Conservation (phyloP, 2,113 vertebrate species). For the Microtus ochrogaster region DNA sequence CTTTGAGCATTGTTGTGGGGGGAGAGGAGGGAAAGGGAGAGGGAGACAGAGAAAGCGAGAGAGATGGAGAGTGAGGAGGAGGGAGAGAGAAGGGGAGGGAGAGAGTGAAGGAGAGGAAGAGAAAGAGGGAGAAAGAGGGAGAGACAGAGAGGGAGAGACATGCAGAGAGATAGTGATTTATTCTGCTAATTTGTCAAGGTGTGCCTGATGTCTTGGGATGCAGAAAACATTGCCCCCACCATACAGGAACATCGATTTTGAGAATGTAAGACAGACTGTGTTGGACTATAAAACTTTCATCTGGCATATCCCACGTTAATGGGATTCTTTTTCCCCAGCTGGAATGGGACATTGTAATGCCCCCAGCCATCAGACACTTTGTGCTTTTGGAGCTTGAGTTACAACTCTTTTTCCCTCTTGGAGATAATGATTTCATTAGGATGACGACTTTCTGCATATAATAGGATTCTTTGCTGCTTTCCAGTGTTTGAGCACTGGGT, state of each 20-base stretch:
- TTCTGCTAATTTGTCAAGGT: not conserved
- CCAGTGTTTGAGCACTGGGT: not conserved
- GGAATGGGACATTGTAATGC: not conserved
- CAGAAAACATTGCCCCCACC: not conserved
- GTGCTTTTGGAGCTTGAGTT: not conserved
- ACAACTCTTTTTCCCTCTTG: not conserved
- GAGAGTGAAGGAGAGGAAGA: no score
- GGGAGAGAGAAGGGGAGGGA: no score
- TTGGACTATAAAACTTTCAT: slow-evolving; percentile 2
- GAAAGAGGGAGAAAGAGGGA: no score
- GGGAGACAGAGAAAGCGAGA: not conserved
- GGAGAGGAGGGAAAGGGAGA: not conserved
- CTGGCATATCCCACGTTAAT: not conserved
- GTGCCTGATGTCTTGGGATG: not conserved
- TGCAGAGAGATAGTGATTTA: not conserved
- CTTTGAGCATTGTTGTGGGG: not conserved
- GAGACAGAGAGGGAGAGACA: not conserved
- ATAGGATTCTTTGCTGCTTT: not conserved
- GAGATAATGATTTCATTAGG: slow-evolving; percentile 38
- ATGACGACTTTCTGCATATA: not conserved
- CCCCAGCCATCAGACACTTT: not conserved
- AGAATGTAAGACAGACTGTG: not conserved
- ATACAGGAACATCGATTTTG: slow-evolving; percentile 19
- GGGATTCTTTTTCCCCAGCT: not conserved
- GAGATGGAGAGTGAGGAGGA: not conserved